Evolutionary conservation across 2,797 vertebrate genomes (phyloP), one percentile per base, ranked within the genome.

Genomic region (Danio tinwini): DNA sequence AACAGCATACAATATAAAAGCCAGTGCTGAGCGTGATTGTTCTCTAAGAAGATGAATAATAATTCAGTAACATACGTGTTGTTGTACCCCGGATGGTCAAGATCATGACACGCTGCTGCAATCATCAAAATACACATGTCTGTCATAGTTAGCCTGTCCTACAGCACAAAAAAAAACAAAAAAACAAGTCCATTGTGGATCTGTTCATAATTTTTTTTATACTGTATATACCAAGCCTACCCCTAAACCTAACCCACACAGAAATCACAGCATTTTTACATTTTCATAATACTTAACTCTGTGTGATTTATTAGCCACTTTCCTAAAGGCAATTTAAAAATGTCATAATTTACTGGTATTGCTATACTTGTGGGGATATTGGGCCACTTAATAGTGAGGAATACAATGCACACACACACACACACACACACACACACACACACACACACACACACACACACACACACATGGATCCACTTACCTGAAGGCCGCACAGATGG

Each of bases 11-110:
- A 6, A 71, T 17, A 12, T 3, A 3, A 21, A 8, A 61, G 45
- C 4, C 9, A 62, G 17, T 52, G 50, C 16, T 14, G 21, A 37
- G 17, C 19, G 19, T 10, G n/a, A 7, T 53, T 19, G 42, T 19
- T 13, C 9, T 37, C 16, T 5, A 2, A n/a, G 39, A 29, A 19
- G 6, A 44, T 49, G 39, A 14, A 5, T n/a, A 8, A 17, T 59
- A 29, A 29, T 29, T 47, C 40, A 52, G 37, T 45, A 44, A 81
- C 59, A 59, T 86, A 95, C 96, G 95, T 96, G 70, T 98, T 98
- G 89, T 96, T 98, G 85, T 95, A 98, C 42, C 96, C 97, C 0
- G 96, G 96, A 63, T 98, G 97, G 81, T 97, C 96, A 61, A 98
- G 87, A 85, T 98, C 97, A 14, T 98, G 97, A 86, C 97, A 98